These are phyloP conservation scores for Lepus americanus DNA, from an alignment of 2,113 vertebrate species.

Conservation along the genomic window DNA sequence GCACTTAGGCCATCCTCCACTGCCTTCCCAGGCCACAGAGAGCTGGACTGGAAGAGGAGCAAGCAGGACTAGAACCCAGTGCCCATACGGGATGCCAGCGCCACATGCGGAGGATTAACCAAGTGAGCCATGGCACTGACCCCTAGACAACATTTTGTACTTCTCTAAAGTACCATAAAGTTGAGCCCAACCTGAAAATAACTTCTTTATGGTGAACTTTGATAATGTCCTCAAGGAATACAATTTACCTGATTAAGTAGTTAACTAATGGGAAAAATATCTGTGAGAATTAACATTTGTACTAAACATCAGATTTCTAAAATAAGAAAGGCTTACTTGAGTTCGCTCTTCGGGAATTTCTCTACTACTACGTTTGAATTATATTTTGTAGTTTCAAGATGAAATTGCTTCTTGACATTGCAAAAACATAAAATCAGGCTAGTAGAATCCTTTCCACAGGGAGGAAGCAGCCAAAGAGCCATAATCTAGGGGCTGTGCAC, in stretches of 20 bases:
- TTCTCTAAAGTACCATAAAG: conserved; percentile 34
- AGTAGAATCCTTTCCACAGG: conserved; percentile 45
- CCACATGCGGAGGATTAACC: too few relatives aligned
- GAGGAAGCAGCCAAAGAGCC: not conserved
- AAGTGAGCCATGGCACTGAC: too few relatives aligned
- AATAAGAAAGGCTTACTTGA: conserved; percentile 61
- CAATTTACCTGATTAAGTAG: not conserved
- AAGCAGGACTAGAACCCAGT: too few relatives aligned
- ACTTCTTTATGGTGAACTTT: conserved; percentile 42
- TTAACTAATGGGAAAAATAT: conserved; percentile 26
- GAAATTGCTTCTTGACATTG: conserved; percentile 62
- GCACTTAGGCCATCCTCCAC: too few relatives aligned
- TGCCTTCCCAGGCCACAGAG: too few relatives aligned
- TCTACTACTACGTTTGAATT: conserved; percentile 35
- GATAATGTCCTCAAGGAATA: conserved; percentile 27
- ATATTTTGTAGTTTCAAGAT: conserved; percentile 67
- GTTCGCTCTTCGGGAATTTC: conserved; percentile 7
- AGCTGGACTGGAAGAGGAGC: too few relatives aligned
- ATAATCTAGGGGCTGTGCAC: not conserved
- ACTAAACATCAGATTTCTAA: conserved; percentile 25
- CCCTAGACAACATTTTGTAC: not conserved
- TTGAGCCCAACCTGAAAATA: conserved; percentile 60
- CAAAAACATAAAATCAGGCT: conserved; percentile 45
- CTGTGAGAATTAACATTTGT: conserved; percentile 52
- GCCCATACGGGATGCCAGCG: too few relatives aligned